Percentiles rank a stretch among this genome's conserved stretches.
Evolutionary conservation across 1,140 invertebrate genomes (phyloP).

Genomic region (Augochlora pura): DNA sequence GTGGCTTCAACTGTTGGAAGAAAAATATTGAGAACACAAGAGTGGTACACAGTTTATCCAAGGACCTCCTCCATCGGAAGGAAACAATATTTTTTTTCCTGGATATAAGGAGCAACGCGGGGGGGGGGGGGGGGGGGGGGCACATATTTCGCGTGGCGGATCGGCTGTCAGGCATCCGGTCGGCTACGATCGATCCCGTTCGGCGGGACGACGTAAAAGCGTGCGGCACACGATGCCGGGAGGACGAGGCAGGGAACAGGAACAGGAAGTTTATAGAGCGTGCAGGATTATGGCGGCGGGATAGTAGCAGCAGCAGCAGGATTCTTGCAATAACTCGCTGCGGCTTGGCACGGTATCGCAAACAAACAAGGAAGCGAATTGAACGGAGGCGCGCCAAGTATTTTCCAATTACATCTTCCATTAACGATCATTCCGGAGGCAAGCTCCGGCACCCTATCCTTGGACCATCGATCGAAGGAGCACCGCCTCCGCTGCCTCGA

Average conservation of each 20-base stretch:
- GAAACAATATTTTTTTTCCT: conserved; percentile 1
- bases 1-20: no score
- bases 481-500: not conserved
- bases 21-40: not conserved
- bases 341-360: conserved; percentile 63
- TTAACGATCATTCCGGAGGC: conserved; percentile 61
- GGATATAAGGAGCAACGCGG: not conserved
- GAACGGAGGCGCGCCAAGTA: conserved; percentile 68
- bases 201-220: conserved; percentile 44
- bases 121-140: no score
- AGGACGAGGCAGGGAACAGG: conserved; percentile 14
- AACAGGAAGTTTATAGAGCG: conserved; percentile 55
- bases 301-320: conserved; percentile 51
- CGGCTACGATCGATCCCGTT: conserved; percentile 37
- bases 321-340: conserved; percentile 66
- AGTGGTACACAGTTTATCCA: not conserved
- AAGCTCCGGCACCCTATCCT: conserved; percentile 23
- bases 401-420: conserved; percentile 70
- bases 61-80: not conserved
- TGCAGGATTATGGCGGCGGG: conserved; percentile 57
- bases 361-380: conserved; percentile 63
- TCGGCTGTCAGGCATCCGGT: conserved; percentile 30
- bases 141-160: conserved; percentile 42
- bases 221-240: conserved; percentile 30
- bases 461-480: conserved; percentile 41